Percentiles rank a stretch among this genome's conserved stretches.
Evolutionary conservation across 2,113 vertebrate genomes (phyloP).

Genomic region (Athene cunicularia): DNA sequence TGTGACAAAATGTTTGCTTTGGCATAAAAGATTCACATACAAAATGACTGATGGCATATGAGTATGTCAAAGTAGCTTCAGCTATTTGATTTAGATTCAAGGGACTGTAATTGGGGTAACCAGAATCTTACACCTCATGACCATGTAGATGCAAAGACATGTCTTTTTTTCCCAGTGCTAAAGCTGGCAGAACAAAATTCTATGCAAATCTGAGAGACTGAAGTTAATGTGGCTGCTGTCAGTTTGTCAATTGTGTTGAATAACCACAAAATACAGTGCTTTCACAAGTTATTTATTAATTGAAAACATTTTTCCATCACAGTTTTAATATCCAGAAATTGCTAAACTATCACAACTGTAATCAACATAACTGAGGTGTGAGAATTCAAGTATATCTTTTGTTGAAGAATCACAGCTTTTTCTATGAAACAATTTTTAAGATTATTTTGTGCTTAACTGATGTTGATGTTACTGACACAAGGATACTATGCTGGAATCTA

Average conservation of each 20-base stretch:
- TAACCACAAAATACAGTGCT: background rate
- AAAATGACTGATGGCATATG: background rate
- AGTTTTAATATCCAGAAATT: background rate
- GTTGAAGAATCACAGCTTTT: slow-evolving; percentile 32
- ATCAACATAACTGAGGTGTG: background rate
- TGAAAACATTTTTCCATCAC: background rate
- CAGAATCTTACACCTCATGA: background rate
- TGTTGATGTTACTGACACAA: background rate
- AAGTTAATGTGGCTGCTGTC: background rate
- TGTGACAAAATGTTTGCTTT: background rate
- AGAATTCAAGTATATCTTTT: slow-evolving; percentile 41
- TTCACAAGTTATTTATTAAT: slow-evolving; percentile 68
- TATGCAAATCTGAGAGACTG: background rate
- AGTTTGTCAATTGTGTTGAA: background rate
- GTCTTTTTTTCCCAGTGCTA: background rate
- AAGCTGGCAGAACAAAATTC: background rate
- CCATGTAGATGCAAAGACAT: background rate
- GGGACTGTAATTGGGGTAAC: background rate
- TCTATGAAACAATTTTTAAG: background rate
- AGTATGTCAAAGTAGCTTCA: background rate
- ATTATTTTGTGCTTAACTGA: background rate
- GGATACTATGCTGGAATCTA: background rate
- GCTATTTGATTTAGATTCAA: background rate
- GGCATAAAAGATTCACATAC: background rate
- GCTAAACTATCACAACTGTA: background rate